These are phyloP conservation scores for Hydractinia echinata DNA, from an alignment of 30 jellyfish, hydroid and myxozoan genomes.

Conservation along the genomic window DNA sequence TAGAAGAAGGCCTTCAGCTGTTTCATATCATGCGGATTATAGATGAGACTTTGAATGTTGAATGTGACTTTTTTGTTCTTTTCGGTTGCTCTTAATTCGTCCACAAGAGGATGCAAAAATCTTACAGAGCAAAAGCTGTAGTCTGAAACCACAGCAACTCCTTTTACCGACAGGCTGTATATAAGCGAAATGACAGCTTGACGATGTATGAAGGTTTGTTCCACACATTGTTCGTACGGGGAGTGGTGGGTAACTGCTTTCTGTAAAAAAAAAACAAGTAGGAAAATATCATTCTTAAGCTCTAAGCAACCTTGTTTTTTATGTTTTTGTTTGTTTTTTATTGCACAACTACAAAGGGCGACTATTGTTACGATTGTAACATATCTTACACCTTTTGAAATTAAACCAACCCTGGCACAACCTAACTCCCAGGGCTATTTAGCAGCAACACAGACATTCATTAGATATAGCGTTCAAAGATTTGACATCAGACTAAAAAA, in stretches of 20 bases:
- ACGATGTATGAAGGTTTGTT: constrained; percentile 6
- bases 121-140: not conserved
- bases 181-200: not conserved
- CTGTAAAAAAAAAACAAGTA: too few species aligned
- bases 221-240: constrained; percentile 7
- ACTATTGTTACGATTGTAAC: too few species aligned
- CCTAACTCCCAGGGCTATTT: too few species aligned
- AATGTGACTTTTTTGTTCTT: not conserved
- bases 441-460: too few species aligned
- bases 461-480: too few species aligned
- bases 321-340: too few species aligned
- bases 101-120: not conserved
- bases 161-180: constrained; percentile 6
- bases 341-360: too few species aligned
- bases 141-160: constrained; percentile 10
- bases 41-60: not conserved
- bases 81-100: not conserved
- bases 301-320: too few species aligned
- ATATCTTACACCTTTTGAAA: too few species aligned
- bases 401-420: too few species aligned
- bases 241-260: not conserved
- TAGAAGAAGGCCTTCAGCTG: not conserved
- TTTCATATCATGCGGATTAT: not conserved
- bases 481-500: too few species aligned
- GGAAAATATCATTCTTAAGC: too few species aligned